Conservation (phyloP, 2,888 invertebrate genomes). For the Drosophila pullipes region DNA sequence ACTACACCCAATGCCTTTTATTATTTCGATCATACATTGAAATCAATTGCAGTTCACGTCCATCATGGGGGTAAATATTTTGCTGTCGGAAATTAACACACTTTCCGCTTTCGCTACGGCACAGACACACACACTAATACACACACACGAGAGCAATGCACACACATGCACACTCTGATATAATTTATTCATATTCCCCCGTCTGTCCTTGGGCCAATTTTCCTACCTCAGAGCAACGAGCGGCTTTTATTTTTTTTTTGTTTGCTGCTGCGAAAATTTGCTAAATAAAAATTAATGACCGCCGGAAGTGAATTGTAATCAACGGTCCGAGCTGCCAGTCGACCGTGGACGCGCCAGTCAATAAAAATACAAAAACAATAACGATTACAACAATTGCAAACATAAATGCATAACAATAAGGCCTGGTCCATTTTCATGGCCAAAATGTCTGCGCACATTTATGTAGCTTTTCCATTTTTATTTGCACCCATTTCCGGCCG, state of each 20-base stretch:
- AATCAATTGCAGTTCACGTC: conserved; percentile 77
- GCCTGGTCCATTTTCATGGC: conserved; percentile 28
- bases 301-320: conserved; percentile 79
- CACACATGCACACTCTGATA: conserved; percentile 19
- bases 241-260: conserved; percentile 12
- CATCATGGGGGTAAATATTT: conserved; percentile 73
- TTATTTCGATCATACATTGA: conserved; percentile 53
- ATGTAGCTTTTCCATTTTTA: conserved; percentile 13
- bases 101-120: conserved; percentile 73
- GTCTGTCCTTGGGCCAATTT: conserved; percentile 62
- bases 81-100: conserved; percentile 79
- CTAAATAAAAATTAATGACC: conserved; percentile 81
- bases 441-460: conserved; percentile 37
- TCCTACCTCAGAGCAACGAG: conserved; percentile 54
- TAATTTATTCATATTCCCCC: conserved; percentile 72
- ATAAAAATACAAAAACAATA: conserved; percentile 48
- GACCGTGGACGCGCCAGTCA: conserved; percentile 37
- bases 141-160: conserved; percentile 5
- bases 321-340: conserved; percentile 58
- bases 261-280: conserved; percentile 60
- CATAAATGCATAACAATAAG: conserved; percentile 50
- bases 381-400: conserved; percentile 38
- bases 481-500: conserved; percentile 55
- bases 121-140: conserved; percentile 22
- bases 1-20: conserved; percentile 6